Conservation (phyloP, 2,797 vertebrate species). For the Falco novaeseelandiae region DNA sequence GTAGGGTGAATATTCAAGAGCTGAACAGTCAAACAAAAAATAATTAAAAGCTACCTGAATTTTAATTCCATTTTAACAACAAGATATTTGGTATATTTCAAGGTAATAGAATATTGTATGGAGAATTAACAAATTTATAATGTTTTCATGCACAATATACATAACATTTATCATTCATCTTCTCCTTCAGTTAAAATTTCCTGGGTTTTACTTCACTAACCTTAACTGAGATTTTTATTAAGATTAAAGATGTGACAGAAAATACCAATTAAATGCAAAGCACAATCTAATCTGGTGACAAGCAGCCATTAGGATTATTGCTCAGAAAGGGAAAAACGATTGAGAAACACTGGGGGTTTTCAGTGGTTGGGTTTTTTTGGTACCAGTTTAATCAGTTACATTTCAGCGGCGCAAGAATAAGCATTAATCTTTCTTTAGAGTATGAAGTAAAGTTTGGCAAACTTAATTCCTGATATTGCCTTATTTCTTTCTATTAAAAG, state of each 20-base stretch:
- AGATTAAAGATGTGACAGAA: neutral
- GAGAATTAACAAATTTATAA: neutral
- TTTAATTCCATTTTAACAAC: neutral
- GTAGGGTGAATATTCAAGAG: neutral
- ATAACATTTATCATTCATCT: neutral
- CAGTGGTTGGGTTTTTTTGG: neutral
- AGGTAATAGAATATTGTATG: neutral
- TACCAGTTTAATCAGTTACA: neutral
- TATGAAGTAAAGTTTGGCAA: neutral
- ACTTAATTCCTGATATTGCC: neutral
- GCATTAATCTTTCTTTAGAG: neutral
- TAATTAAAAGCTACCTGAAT: neutral
- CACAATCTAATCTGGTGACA: neutral
- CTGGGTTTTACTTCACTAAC: neutral
- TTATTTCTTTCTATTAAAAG: neutral
- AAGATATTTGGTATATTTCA: neutral
- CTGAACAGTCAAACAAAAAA: neutral
- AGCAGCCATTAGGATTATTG: neutral
- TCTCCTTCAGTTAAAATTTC: neutral
- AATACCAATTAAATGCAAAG: neutral
- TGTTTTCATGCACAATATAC: neutral
- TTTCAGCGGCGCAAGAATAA: neutral
- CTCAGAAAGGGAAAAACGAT: neutral
- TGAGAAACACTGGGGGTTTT: neutral
- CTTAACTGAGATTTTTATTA: neutral